Evolutionary conservation across 2,888 invertebrate species (phyloP).

Genomic region (Odontothrips loti): DNA sequence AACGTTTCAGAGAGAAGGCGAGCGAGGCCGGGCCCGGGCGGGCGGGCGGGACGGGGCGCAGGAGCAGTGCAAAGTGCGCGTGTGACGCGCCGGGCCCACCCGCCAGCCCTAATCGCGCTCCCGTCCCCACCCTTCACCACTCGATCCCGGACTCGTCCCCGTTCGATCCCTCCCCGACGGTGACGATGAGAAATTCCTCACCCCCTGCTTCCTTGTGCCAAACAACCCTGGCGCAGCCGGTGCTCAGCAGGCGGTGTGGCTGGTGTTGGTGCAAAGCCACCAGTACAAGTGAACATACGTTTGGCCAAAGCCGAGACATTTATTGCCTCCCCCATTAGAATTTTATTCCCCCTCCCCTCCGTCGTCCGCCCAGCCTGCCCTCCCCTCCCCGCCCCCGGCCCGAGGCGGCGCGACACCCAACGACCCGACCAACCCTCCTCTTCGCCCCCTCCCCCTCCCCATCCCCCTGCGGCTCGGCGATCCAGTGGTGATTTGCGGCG

Average conservation of each 20-base stretch:
- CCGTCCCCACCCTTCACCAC: not conserved
- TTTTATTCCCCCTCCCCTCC: not conserved
- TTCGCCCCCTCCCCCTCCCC: too few relatives aligned
- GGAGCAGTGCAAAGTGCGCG: not conserved
- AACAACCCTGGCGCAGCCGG: too few relatives aligned
- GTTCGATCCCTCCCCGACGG: not conserved
- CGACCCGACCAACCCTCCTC: not conserved
- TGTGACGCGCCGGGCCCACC: not conserved
- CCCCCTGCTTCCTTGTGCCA: not conserved
- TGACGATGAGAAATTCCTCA: not conserved
- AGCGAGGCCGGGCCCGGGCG: too few relatives aligned
- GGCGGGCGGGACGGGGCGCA: too few relatives aligned
- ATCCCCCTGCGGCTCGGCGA: not conserved
- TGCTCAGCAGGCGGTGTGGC: too few relatives aligned
- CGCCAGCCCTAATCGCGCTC: not conserved
- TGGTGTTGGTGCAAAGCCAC: slow-evolving; percentile 8
- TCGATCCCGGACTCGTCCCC: not conserved
- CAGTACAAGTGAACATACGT: slow-evolving; percentile 26
- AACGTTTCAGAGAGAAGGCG: not conserved
- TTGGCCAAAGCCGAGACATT: slow-evolving; percentile 20
- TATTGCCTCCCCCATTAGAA: slow-evolving; percentile 17
- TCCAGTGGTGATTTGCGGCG: not conserved
- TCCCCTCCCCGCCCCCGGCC: not conserved
- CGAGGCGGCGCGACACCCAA: not conserved
- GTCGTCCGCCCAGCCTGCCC: not conserved